Evolutionary conservation across 1,140 invertebrate genomes (phyloP), one percentile per base, ranked within the genome.

Genomic region (Halesus radiatus): DNA sequence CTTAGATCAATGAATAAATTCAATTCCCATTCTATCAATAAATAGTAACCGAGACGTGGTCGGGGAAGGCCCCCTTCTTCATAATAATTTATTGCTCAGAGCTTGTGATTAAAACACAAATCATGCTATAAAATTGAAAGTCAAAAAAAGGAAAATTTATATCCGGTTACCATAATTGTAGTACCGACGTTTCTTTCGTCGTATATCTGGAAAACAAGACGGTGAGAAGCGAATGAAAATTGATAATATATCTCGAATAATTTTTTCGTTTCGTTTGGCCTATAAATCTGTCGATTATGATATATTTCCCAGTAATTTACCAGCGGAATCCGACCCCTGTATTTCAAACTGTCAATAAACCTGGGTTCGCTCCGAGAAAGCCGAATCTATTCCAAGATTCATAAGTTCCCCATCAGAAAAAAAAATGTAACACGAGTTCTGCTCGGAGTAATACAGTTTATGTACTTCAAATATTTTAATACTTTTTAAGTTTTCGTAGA

Each of bases 201-300:
- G 52, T 54, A 54, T 29, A 18, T 70, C 45, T 18, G 23, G 26
- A 20, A 22, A 23, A 54, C n/a, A 20, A 74, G 50, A 29, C 32
- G 52, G 53, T 29, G 70, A 74, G 22, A 74, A 74, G 18, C 18
- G 70, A 54, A 53, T 74, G 66, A 74, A 74, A 70, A 74, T 74
- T 54, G 52, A 74, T 74, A 74, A 54, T 74, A 74, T 74, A 74
- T 74, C 70, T 74, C 10, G 16, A 74, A 66, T 77, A 64, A 64
- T 62, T 77, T 76, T 77, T 66, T 66, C 58, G 75, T 77, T 77
- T 77, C 29, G 58, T 64, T 23, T 15, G 58, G 32, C 37, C 75
- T 64, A 77, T 77, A 77, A 77, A 77, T 77, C 75, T 77, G 75
- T 64, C 75, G 60, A 66, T 64, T 66, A 64, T 77, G 75, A 77